phyloP scores from a whole-genome alignment of 2,113 vertebrate species.

The Malurus cyaneus region DNA sequence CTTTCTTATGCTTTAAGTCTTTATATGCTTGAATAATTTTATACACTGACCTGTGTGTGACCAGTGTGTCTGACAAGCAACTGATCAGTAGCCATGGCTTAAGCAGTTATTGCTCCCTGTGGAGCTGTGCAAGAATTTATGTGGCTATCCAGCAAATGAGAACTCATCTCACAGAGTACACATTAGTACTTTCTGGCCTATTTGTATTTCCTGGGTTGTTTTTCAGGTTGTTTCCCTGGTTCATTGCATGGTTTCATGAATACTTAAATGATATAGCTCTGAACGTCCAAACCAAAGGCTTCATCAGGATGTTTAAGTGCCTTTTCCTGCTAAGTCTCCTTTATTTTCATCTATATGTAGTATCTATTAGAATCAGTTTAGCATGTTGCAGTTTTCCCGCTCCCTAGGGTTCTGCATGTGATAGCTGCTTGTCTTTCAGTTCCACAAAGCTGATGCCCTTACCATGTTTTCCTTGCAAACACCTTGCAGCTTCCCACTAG shows the following conservation, averaged over 20 bases:
- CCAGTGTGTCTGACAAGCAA: background rate
- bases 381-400: background rate
- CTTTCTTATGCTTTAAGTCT: background rate
- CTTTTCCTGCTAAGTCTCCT: background rate
- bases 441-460: background rate
- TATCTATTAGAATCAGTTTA: background rate
- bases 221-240: background rate
- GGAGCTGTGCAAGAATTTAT: background rate
- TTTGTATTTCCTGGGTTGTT: background rate
- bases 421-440: background rate
- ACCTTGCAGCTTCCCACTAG: background rate
- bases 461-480: background rate
- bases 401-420: background rate
- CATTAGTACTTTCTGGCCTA: background rate
- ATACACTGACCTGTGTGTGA: background rate
- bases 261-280: background rate
- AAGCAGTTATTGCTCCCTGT: background rate
- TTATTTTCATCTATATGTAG: background rate
- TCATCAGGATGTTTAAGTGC: background rate
- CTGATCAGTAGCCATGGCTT: background rate
- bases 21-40: background rate
- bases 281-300: background rate
- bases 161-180: background rate
- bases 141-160: background rate
- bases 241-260: background rate